Base-by-base conservation (phyloP, 2,797 vertebrate genomes). In the Eurystomus glaucurus region DNA sequence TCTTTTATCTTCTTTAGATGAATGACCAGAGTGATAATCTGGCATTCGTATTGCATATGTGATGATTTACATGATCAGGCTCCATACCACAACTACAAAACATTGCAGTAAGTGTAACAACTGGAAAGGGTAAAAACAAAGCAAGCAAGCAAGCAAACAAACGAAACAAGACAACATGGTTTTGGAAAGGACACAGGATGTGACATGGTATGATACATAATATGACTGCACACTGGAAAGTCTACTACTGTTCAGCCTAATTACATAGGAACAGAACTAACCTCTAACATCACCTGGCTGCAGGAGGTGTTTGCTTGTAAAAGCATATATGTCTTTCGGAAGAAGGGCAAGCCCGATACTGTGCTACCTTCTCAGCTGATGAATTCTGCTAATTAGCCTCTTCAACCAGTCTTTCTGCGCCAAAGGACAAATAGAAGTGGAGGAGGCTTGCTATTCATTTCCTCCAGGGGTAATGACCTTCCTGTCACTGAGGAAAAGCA, bases 401-500 rank as follows among this genome's bases (percentile, higher is more conserved):
- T 93, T 96, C 78, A 91, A 85, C 84, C 68, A 88, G 86, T 89
- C 94, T 93, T 85, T 77, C 66, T 96, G 65, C 57, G 94, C 61
- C 60, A 88, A 71, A 92, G 88, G 81, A 92, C 88, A 96, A 92
- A 92, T 80, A 95, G 86, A 83, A 77, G 37, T 5, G 2, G 60
- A 77, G 54, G 45, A 90, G 64, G n/a, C 64, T 95, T 92, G 68
- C 86, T 90, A 28, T 97, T 96, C 71, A 26, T 92, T 96, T 96
- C 84, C 84, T 96, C 64, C 71, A 80, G 71, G 84, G 50, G 60
- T 93, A 94, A 96, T 94, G 96, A 95, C 94, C 92, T 97, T 94
- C 64, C 75, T 83, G 92, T 89, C 92, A 83, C 86, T 83, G 64
- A 91, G 69, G 91, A 95, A 94, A 75, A 95, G 54, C 68, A 93